These are phyloP conservation scores for Temnothorax unifasciatus DNA, from an alignment of 2,888 invertebrate genomes.

Conservation along the genomic window DNA sequence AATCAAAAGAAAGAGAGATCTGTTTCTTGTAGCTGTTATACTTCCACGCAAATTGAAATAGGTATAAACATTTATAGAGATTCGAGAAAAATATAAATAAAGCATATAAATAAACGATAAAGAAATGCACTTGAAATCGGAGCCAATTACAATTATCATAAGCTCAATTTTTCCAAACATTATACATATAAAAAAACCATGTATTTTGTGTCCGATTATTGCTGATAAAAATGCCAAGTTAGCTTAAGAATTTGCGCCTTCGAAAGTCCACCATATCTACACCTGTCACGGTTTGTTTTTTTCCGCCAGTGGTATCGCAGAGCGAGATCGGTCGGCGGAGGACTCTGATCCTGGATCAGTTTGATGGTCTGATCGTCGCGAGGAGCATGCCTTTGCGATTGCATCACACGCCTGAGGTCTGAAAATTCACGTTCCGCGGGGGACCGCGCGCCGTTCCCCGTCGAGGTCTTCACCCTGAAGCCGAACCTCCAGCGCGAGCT, in stretches of 20 bases:
- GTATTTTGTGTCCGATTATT: too few species aligned
- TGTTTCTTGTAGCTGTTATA: too few species aligned
- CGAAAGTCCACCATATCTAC: neutral
- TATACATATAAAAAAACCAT: neutral
- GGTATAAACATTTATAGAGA: too few species aligned
- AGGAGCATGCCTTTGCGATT: neutral
- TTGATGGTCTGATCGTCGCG: neutral
- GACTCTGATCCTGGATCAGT: neutral
- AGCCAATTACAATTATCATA: neutral
- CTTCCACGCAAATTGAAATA: too few species aligned
- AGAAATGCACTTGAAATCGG: too few species aligned
- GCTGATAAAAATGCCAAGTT: neutral
- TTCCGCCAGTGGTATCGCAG: neutral
- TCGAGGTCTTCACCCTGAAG: neutral
- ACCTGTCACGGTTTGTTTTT: slow-evolving; percentile 2
- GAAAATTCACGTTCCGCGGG: neutral
- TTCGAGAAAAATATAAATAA: neutral
- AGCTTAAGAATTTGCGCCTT: slow-evolving; percentile 1
- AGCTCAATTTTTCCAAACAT: neutral
- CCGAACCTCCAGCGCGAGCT: neutral
- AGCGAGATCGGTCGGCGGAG: neutral
- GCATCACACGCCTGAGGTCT: neutral
- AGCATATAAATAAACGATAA: neutral
- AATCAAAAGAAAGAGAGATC: too few species aligned
- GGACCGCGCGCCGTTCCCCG: too few species aligned